A percentile compares a stretch with the other conserved stretches of the same genome.
Conservation (phyloP, 2,113 vertebrate genomes). For the Lasiurus cinereus region DNA sequence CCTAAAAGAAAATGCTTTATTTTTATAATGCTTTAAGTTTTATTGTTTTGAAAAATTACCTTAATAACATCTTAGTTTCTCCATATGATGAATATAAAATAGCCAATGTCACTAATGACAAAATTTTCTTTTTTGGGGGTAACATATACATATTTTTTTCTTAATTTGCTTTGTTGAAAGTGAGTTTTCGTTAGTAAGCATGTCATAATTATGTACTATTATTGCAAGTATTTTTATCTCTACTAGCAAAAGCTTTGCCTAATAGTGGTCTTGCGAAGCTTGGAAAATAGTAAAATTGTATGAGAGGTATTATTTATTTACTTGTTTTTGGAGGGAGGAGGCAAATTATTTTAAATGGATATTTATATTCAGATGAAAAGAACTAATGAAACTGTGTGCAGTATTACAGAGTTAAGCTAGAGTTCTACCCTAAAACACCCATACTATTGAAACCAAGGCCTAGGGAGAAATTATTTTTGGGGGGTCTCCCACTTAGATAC, state of each 20-base stretch:
- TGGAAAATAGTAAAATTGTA: not conserved
- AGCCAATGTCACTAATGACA: not conserved
- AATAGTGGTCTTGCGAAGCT: not conserved
- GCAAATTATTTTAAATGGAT: slow-evolving; percentile 78
- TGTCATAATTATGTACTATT: not conserved
- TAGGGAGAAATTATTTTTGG: not conserved
- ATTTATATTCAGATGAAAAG: slow-evolving; percentile 73
- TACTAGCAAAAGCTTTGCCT: not conserved
- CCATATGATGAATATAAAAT: not conserved
- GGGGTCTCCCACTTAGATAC: not conserved
- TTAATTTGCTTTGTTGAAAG: not conserved
- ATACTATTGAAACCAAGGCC: not conserved
- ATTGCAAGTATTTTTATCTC: not conserved
- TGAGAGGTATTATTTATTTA: not conserved
- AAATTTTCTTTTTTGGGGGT: not conserved
- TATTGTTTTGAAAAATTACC: not conserved
- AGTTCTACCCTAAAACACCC: not conserved
- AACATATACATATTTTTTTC: not conserved
- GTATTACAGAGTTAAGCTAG: not conserved
- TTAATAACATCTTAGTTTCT: not conserved
- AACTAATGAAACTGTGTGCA: not conserved
- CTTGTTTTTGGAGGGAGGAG: not conserved
- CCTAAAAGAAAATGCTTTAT: not conserved
- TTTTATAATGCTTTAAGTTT: not conserved
- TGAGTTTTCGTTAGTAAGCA: not conserved